Evolutionary conservation across 2,797 vertebrate genomes (phyloP).

Genomic region (Anableps anableps): DNA sequence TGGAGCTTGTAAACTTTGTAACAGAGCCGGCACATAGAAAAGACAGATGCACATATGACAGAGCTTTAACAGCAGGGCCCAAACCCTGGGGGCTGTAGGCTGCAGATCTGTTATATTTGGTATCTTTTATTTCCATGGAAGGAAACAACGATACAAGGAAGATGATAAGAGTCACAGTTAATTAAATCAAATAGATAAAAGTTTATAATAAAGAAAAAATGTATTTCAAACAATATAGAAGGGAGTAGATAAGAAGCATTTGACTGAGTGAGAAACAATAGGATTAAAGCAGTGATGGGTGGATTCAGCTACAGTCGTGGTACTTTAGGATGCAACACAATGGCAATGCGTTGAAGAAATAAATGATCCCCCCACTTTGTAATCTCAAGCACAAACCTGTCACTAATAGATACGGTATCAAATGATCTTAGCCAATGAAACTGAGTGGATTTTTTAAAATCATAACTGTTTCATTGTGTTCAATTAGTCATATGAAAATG

Average conservation of each 20-base stretch:
- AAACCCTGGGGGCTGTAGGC: slow-evolving; percentile 23
- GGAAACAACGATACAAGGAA: slow-evolving; percentile 19
- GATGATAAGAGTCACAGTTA: slow-evolving; percentile 50
- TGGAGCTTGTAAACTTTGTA: slow-evolving; percentile 28
- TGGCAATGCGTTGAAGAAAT: not conserved
- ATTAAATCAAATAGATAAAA: slow-evolving; percentile 55
- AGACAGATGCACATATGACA: slow-evolving; percentile 30
- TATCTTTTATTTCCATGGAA: slow-evolving; percentile 53
- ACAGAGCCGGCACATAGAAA: slow-evolving; percentile 6
- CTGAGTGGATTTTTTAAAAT: not conserved
- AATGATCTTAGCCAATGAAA: not conserved
- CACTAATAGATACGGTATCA: not conserved
- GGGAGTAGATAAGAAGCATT: slow-evolving; percentile 52
- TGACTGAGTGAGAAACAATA: slow-evolving; percentile 45
- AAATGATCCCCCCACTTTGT: not conserved
- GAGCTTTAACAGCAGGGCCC: slow-evolving; percentile 13
- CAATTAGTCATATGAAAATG: not conserved
- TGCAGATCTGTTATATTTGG: slow-evolving; percentile 38
- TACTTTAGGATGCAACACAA: not conserved
- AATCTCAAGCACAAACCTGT: not conserved
- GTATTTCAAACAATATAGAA: slow-evolving; percentile 44
- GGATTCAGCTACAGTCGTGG: not conserved
- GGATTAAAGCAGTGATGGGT: slow-evolving; percentile 42
- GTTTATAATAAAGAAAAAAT: slow-evolving; percentile 43
- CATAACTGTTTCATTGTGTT: not conserved